Conservation (phyloP, 92 coral and sea anemone species). For the Actinostola sp. region DNA sequence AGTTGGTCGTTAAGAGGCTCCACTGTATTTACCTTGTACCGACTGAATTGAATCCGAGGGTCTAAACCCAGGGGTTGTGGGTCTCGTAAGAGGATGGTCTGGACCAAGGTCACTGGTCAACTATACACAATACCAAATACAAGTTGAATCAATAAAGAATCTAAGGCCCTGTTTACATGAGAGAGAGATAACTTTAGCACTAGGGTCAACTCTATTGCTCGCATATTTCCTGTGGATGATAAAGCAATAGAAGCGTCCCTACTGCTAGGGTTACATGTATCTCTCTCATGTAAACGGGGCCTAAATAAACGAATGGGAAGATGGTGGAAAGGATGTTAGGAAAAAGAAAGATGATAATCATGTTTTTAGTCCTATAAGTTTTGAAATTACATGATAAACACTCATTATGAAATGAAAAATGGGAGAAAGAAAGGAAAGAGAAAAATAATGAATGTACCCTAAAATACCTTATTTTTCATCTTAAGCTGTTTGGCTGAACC, state of each 20-base stretch:
- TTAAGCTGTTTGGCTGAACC: slow-evolving; percentile 23
- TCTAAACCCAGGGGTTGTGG: slow-evolving; percentile 87
- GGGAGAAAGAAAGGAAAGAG: no score
- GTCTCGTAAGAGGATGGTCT: slow-evolving; percentile 94
- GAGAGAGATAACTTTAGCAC: no score
- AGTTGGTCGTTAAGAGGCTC: no score
- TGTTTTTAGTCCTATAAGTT: no score
- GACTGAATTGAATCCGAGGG: slow-evolving; percentile 51
- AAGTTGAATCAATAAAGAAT: not conserved
- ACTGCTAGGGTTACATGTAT: no score
- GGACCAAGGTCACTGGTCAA: slow-evolving; percentile 59
- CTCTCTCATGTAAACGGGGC: no score
- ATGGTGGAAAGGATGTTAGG: not conserved
- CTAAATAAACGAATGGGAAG: no score
- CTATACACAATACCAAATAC: slow-evolving; percentile 25
- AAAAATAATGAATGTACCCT: not conserved
- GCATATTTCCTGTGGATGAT: no score
- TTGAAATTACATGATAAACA: no score
- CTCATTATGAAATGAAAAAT: no score
- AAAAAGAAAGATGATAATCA: not conserved
- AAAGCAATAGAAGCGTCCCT: no score
- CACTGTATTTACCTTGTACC: slow-evolving; percentile 61
- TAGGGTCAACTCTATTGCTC: no score
- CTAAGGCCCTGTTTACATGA: not conserved
- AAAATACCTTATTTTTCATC: slow-evolving; percentile 25